Conservation (phyloP, 2,113 vertebrate species). For the Actenoides hombroni region DNA sequence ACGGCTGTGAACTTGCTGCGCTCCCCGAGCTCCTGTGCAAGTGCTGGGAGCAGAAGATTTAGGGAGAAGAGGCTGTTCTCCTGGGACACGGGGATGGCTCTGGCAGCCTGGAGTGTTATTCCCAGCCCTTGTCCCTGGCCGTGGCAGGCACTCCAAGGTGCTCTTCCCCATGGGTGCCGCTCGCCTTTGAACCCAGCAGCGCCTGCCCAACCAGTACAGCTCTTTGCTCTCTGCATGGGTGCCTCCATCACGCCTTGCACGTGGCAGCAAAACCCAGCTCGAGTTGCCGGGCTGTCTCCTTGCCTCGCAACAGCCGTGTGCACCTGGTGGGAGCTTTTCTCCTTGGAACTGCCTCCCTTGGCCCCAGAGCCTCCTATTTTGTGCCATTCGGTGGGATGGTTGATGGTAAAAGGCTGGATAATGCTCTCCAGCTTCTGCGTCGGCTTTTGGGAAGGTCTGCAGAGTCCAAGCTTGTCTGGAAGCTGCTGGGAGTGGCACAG, state of each 20-base stretch:
- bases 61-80: not conserved
- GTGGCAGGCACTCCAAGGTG: fast-evolving
- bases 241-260: not conserved
- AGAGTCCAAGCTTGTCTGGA: not conserved
- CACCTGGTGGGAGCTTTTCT: not conserved
- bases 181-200: not conserved
- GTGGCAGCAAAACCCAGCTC: not conserved
- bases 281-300: not conserved
- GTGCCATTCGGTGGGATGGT: not conserved
- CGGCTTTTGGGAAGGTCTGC: not conserved
- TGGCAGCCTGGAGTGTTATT: not conserved
- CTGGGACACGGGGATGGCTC: fast-evolving
- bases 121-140: not conserved
- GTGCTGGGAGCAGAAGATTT: not conserved
- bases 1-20: fast-evolving
- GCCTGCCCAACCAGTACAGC: fast-evolving
- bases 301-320: fast-evolving
- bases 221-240: not conserved
- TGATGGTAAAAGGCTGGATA: not conserved
- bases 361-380: not conserved
- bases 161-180: not conserved
- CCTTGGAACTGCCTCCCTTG: not conserved
- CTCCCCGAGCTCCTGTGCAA: not conserved
- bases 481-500: not conserved
- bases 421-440: fast-evolving